A percentile compares a stretch with the other conserved stretches of the same genome.
Conservation (phyloP, 1,140 invertebrate genomes). For the Drosophila busckii region DNA sequence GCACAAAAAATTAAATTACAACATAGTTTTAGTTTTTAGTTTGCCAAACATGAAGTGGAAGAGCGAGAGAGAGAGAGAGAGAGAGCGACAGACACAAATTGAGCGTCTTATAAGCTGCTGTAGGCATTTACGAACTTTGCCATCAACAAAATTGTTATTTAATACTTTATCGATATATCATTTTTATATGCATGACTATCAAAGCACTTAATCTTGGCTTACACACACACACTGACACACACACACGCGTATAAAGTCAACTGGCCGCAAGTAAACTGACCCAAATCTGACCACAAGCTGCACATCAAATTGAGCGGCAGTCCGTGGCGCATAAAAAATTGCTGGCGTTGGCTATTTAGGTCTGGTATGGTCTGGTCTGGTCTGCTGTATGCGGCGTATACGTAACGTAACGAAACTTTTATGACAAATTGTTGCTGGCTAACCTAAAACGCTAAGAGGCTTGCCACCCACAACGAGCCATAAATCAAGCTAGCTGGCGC, state of each 20-base stretch:
- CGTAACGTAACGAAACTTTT: slow-evolving; percentile 49
- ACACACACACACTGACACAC: slow-evolving; percentile 62
- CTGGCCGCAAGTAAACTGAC: slow-evolving; percentile 60
- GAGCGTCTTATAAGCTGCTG: too few species aligned
- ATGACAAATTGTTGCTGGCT: slow-evolving; percentile 76
- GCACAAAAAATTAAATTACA: too few species aligned
- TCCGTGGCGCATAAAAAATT: slow-evolving; percentile 63
- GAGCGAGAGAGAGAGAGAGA: too few species aligned
- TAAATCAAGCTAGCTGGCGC: slow-evolving; percentile 51
- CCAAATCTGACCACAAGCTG: slow-evolving; percentile 72
- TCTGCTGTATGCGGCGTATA: slow-evolving; percentile 35
- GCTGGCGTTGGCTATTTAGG: slow-evolving; percentile 52
- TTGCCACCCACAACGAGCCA: slow-evolving; percentile 49
- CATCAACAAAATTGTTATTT: slow-evolving; percentile 77
- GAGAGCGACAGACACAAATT: too few species aligned
- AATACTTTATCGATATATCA: slow-evolving; percentile 77
- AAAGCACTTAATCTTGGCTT: slow-evolving; percentile 69
- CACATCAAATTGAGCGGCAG: slow-evolving; percentile 45
- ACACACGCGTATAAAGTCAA: slow-evolving; percentile 61
- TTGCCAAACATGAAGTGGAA: too few species aligned
- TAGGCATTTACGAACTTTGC: too few species aligned
- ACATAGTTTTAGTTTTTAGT: too few species aligned
- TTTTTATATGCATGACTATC: slow-evolving; percentile 77
- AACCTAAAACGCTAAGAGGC: slow-evolving; percentile 63
- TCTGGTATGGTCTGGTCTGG: slow-evolving; percentile 21